A percentile compares a stretch with the other conserved stretches of the same genome.
Evolutionary conservation across 2,113 vertebrate species (phyloP).

Genomic region (Elgaria multicarinata): DNA sequence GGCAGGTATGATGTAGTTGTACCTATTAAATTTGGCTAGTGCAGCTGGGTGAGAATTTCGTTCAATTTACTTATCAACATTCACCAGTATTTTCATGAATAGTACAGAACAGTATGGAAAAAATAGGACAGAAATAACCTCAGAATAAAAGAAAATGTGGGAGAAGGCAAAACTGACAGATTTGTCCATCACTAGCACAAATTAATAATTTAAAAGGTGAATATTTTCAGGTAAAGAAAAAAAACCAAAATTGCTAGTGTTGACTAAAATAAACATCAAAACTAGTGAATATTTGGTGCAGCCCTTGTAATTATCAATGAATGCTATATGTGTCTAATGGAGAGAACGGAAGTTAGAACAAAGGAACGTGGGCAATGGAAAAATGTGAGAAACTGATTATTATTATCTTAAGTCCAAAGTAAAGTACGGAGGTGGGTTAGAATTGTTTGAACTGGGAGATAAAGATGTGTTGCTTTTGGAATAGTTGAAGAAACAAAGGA

Average conservation of each 20-base stretch:
- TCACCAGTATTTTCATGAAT: no score
- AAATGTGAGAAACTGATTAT: neutral
- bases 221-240: neutral
- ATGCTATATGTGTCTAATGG: no score
- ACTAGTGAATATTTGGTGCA: neutral
- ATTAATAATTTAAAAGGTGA: neutral
- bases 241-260: neutral
- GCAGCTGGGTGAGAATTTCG: no score
- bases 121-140: no score
- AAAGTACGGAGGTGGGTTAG: neutral
- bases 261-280: neutral
- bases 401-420: neutral
- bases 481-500: constrained; percentile 69
- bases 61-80: no score
- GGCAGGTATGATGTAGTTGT: no score
- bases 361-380: no score
- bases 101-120: no score
- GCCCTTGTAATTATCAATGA: neutral
- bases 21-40: no score
- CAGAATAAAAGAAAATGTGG: no score
- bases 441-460: neutral
- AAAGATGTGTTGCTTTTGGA: constrained; percentile 69
- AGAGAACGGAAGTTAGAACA: neutral
- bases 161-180: no score
- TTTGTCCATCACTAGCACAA: no score